Evolutionary conservation across 2,797 vertebrate genomes (phyloP), one percentile per base, ranked within the genome.

Genomic region (Synanceia verrucosa): DNA sequence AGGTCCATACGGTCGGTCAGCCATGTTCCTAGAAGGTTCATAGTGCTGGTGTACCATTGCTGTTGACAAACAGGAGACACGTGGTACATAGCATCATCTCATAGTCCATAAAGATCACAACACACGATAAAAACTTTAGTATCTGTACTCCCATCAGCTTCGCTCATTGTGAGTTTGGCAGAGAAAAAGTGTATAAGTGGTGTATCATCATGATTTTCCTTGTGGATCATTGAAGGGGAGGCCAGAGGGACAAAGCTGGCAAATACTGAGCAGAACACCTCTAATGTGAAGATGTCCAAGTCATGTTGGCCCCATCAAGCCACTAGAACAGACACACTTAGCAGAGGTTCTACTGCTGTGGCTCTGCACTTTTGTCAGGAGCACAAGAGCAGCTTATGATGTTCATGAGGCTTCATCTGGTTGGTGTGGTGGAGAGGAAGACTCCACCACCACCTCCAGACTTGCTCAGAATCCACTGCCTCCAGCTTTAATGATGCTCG

Each of bases 1-100:
- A 99, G 94, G 93, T 99, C 98, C 97, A 99, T 98, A 36, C 98
- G 96, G 89, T 99, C 98, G 6, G 97, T 99, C 88, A 99, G 88
- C 98, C 98, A 99, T 37, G 97, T 98, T 79, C 97, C 98, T 78
- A 99, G 65, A 3, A 99, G 94, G 58, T 97, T 98, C 98, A 99
- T 99, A 47, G 96, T 96, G 92, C 97, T 98, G 89, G 95, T 98
- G 93, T 99, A 99, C 98, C 98, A 99, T 99, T 99, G 98, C 98
- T 99, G 96, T 82, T 95, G 18, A 85, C 10, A 78, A 21, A 84
- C 47, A 85, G 50, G 52, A n/a, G n/a, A n/a, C 48, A 76, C 34
- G 78, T n/a, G 39, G 46, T 24, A 34, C 36, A 53, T 19, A 34
- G 26, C 3, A 57, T 29, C 8, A 34, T n/a, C 26, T 48, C 2